Evolutionary conservation across 2,113 vertebrate species (phyloP), one percentile per base, ranked within the genome.

Genomic region (Triplophysa rosa): DNA sequence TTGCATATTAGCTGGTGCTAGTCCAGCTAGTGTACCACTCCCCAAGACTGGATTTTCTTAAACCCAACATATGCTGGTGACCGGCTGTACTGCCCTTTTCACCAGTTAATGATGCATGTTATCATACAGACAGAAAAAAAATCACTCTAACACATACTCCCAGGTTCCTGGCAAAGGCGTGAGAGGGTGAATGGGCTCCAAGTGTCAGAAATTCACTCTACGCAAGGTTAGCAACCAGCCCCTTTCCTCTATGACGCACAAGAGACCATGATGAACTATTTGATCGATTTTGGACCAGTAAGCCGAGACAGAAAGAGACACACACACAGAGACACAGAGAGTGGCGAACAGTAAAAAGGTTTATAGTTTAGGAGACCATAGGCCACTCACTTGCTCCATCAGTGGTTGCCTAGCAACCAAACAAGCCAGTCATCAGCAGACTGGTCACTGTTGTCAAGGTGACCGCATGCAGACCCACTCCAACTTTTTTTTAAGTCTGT

Each of bases 401-500:
- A 78, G 65, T 21, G 2, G 68, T 74, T 59, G 76, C 87, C 65
- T 86, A 84, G 91, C 86, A 90, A 92, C 86, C 2, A 75, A 13
- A 40, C 58, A 40, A 4, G 64, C 42, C 13, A 70, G 64, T 80
- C 66, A 0, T 8, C 2, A 77, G 52, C n/a, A 47, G 81, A 66
- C 71, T 78, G 77, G 83, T 80, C 77, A 84, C 71, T 19, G 89
- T 90, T 86, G 89, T 80, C 87, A 90, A 88, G 79, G 91, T 84
- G 69, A 90, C 74, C 2, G 49, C 65, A 73, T 37, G 69, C 56
- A 78, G 12, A 26, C 73, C 58, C 67, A 88, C 0, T 24, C 67
- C 65, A 79, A 84, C 71, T 72, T 85, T 86, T n/a, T 85, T 67
- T 78, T 61, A 62, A n/a, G 73, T 67, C 23, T 7, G 10, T 1